Evolutionary conservation across 1,140 invertebrate species (phyloP), one percentile per base, ranked within the genome.

Genomic region (Pseudomyrmex dendroicus): DNA sequence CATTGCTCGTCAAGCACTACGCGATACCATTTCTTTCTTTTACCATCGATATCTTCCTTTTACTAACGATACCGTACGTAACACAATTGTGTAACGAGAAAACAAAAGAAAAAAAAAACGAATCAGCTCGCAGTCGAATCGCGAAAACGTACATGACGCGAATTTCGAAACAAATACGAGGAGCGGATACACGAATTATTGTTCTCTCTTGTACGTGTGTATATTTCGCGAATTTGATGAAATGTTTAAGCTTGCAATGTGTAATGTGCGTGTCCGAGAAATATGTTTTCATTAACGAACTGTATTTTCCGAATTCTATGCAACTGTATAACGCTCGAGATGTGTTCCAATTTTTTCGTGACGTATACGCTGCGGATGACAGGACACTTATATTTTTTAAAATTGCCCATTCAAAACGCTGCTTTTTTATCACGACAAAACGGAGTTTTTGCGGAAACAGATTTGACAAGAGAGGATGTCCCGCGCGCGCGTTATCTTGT

Each of bases 371-470:
- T 80, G 76, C 44, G 66, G 66, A 59, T 80, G 76, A 80, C 76
- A 80, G 76, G 44, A 80, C 76, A 80, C 76, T 80, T 80, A 80
- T 80, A 80, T 80, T 80, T 78, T 80, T 80, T 44, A 80, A 35
- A 80, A 80, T 80, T 80, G 76, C n/a, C 76, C 66, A 57, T 61
- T 70, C 66, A 70, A 80, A 80, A 56, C 50, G 22, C 20, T 20
- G 54, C 52, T 25, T 70, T 59, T 80, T 72, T 68, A 50, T 35
- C 66, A 20, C 66, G 52, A 78, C 63, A 78, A 80, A 68, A 57
- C 46, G 44, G 54, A 72, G 10, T 10, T 20, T 57, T 46, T 56
- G 46, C 54, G 35, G 35, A 48, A 50, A 80, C 76, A 80, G 66
- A 17, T 80, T 70, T 80, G 76, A 80, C 76, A 72, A 22, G 76